These are phyloP conservation scores for Chaenocephalus aceratus DNA, from an alignment of 2,113 vertebrate species.

Conservation along the genomic window DNA sequence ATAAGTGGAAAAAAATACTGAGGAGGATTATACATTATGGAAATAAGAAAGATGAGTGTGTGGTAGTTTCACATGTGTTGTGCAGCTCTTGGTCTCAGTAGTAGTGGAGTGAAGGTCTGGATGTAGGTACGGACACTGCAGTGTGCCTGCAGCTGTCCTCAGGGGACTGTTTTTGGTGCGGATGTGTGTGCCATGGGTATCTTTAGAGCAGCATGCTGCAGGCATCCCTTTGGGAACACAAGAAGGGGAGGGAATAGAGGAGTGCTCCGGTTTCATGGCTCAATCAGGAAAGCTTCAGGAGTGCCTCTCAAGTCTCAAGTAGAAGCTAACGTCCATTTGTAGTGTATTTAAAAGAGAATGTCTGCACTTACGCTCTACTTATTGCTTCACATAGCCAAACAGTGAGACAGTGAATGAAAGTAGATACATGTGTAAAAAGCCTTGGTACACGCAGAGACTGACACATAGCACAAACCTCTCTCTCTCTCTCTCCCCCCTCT, in stretches of 20 bases:
- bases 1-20: slow-evolving; percentile 22
- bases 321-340: slow-evolving; percentile 78
- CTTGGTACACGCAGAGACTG: slow-evolving; percentile 54
- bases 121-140: slow-evolving; percentile 53
- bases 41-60: slow-evolving; percentile 26
- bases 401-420: slow-evolving; percentile 63
- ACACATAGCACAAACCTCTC: slow-evolving; percentile 53
- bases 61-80: slow-evolving; percentile 27
- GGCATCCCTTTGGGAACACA: slow-evolving; percentile 68
- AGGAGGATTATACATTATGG: slow-evolving; percentile 29
- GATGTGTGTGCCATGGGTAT: slow-evolving; percentile 70
- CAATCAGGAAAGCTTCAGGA: slow-evolving; percentile 74
- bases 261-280: slow-evolving; percentile 75
- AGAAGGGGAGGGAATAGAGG: slow-evolving; percentile 55
- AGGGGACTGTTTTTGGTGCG: slow-evolving; percentile 63
- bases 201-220: slow-evolving; percentile 65
- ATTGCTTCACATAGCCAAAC: slow-evolving; percentile 64
- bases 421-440: slow-evolving; percentile 70
- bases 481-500: slow-evolving; percentile 37
- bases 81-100: slow-evolving; percentile 19
- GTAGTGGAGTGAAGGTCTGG: slow-evolving; percentile 39
- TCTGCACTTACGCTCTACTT: slow-evolving; percentile 76
- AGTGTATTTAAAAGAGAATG: slow-evolving; percentile 80
- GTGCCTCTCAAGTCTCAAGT: slow-evolving; percentile 78
- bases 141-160: slow-evolving; percentile 64